These are phyloP conservation scores for Ceratosolen fusciceps DNA, from an alignment of 1,140 invertebrate genomes.

Conservation along the genomic window DNA sequence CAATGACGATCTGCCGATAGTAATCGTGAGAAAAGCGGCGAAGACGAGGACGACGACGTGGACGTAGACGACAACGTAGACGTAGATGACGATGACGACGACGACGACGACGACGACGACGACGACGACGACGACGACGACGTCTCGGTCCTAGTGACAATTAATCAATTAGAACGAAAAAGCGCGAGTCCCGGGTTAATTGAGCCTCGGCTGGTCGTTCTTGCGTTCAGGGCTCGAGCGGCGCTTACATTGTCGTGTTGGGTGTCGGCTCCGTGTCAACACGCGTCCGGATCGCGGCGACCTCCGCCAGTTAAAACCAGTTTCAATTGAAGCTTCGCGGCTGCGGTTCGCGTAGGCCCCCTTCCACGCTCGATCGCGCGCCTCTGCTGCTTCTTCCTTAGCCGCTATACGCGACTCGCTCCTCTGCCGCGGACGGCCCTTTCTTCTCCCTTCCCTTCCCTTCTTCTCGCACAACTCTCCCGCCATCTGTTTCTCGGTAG, in stretches of 20 bases:
- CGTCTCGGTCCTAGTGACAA: slow-evolving; percentile 28
- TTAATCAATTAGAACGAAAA: slow-evolving; percentile 55
- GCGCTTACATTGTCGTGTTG: background rate
- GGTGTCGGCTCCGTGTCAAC: background rate
- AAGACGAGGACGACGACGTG: too few species aligned
- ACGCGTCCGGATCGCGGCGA: slow-evolving; percentile 54
- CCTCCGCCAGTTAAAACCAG: slow-evolving; percentile 60
- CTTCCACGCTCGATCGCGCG: background rate
- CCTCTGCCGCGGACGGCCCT: too few species aligned
- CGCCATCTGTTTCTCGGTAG: background rate
- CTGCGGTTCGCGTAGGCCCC: slow-evolving; percentile 20
- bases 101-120: too few species aligned
- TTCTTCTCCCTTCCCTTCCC: background rate
- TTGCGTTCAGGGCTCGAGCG: background rate
- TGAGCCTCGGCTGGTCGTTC: too few species aligned
- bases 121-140: too few species aligned
- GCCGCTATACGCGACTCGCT: too few species aligned
- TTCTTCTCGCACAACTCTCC: background rate
- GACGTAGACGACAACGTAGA: too few species aligned
- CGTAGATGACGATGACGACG: too few species aligned
- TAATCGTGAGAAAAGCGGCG: slow-evolving; percentile 43
- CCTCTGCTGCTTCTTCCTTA: too few species aligned
- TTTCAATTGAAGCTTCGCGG: slow-evolving; percentile 59
- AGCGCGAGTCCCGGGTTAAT: background rate
- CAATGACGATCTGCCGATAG: background rate